Evolutionary conservation across 2,888 invertebrate species (phyloP).

Genomic region (Drosophila limbata): DNA sequence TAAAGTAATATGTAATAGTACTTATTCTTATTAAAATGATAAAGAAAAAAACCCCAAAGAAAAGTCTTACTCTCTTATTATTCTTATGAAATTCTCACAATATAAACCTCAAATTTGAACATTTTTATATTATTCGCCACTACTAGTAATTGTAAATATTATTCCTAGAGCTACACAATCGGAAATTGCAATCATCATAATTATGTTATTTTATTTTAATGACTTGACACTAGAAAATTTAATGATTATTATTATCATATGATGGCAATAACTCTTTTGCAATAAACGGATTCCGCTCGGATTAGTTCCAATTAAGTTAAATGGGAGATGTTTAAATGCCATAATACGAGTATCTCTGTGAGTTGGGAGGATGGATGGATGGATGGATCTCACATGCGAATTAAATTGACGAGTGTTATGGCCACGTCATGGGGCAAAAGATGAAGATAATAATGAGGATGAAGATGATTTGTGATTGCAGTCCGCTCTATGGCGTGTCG

Average conservation of each 20-base stretch:
- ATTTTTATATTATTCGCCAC: too few relatives aligned
- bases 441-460: background rate
- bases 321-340: slow-evolving; percentile 9
- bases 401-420: slow-evolving; percentile 12
- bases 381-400: slow-evolving; percentile 3
- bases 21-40: too few relatives aligned
- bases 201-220: slow-evolving; percentile 11
- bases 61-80: background rate
- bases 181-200: background rate
- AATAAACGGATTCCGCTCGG: slow-evolving; percentile 7
- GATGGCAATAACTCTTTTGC: slow-evolving; percentile 5
- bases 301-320: slow-evolving; percentile 16
- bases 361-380: background rate
- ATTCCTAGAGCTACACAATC: background rate
- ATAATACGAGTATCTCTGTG: slow-evolving; percentile 4
- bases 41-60: too few relatives aligned
- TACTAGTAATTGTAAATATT: background rate
- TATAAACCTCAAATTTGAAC: too few relatives aligned
- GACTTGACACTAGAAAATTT: background rate
- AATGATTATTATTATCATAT: slow-evolving; percentile 13
- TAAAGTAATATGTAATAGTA: too few relatives aligned
- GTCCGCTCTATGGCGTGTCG: slow-evolving; percentile 10
- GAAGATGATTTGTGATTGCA: slow-evolving; percentile 26
- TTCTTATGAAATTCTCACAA: background rate
- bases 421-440: slow-evolving; percentile 3